Base-by-base conservation (phyloP, 2,797 vertebrate genomes). In the Lateolabrax maculatus region DNA sequence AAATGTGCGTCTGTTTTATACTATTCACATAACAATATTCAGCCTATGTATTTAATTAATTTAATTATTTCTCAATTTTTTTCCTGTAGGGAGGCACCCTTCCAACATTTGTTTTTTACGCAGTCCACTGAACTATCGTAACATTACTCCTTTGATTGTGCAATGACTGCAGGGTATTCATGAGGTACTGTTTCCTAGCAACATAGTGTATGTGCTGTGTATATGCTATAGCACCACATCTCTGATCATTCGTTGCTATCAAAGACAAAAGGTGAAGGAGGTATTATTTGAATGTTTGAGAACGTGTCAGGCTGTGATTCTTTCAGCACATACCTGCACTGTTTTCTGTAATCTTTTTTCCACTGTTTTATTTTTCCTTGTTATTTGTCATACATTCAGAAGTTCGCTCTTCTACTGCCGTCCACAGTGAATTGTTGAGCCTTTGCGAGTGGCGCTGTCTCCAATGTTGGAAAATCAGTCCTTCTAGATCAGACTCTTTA, bases 181-280 rank as follows among this genome's bases (percentile, higher is more conserved):
- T 83, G 82, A 89, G 83, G 49, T 81, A 19, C 90, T 89, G 93
- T 95, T 94, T 89, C 93, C 92, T 94, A 94, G 94, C 94, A 95
- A 94, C 94, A 85, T 86, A 83, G 80, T 65, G 70, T 89, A 80
- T 83, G 87, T 68, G 19, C 73, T 41, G 56, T 83, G 81, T 88
- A 81, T 77, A 79, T 75, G 81, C 77, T 80, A 75, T 84, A 75
- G 77, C 69, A 37, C 23, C 41, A 25, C 39, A 18, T 64, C 80
- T 79, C 65, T 80, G 84, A 91, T 90, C 85, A 80, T 53, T 69
- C 43, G 57, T 73, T 83, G 31, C 76, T 56, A 84, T 52, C 60
- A 79, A 41, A 87, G 60, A 87, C 85, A 78, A 84, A 79, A 76
- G 62, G 70, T 78, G 79, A 81, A 75, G 84, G 70, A 83, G 78